Evolutionary conservation across 2,888 invertebrate genomes (phyloP), one percentile per base, ranked within the genome.

Genomic region (Deilephila elpenor): DNA sequence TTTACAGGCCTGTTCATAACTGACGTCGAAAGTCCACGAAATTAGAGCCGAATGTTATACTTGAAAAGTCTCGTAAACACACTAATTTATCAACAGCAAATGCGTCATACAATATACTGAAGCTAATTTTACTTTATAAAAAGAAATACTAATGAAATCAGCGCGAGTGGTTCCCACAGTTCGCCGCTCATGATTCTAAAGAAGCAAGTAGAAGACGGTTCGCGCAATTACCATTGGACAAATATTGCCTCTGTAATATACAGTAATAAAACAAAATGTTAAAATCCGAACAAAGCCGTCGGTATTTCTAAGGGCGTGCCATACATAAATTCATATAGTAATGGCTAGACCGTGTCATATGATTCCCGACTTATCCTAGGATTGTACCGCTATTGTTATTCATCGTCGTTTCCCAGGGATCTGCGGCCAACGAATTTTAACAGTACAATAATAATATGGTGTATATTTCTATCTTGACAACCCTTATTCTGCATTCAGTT

Each of bases 261-360:
- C 25, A 67, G 44, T 67, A 25, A 67, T 51, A 67, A 17, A 67
- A 67, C 51, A 51, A 67, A 44, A 67, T 67, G 67, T 51, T 51
- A 11, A 51, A 64, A 56, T 72, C 62, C 62, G 34, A 56, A 34
- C 59, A 67, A 59, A 44, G 37, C 61, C 59, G 25, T 32, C 59
- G 29, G 64, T 62, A 73, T 73, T 59, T 64, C 59, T 29, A 67
- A 73, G 56, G 34, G 34, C 59, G 67, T 59, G 61, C 53, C 84
- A 91, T 93, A 89, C 93, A 94, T 93, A 91, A 87, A 94, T 94
- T 93, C 94, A 93, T 92, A 88, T 81, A 76, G 88, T 93, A 92
- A 93, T 94, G 92, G 92, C 77, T 71, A 82, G 85, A 78, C 79
- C 89, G 81, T 93, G 93, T 93, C 86, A 76, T 78, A 80, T 80